Conservation (phyloP, 2,797 vertebrate species). For the Dryobates pubescens region DNA sequence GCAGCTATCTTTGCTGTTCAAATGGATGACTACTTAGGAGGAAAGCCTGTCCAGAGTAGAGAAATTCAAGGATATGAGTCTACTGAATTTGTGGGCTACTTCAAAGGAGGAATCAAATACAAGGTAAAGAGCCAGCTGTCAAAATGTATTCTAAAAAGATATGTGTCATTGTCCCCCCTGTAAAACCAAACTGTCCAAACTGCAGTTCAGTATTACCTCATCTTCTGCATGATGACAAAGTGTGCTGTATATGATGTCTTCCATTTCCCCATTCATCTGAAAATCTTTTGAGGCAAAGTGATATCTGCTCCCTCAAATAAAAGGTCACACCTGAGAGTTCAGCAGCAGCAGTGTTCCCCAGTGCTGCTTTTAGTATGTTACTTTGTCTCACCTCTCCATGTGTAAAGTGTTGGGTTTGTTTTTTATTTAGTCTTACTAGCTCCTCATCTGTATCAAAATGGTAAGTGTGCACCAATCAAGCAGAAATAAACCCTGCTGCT, state of each 20-base stretch:
- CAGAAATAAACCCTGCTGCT: background rate
- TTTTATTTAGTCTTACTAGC: background rate
- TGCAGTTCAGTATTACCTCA: background rate
- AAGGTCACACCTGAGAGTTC: background rate
- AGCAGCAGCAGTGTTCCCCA: background rate
- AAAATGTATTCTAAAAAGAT: background rate
- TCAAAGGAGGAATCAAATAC: conserved; percentile 91
- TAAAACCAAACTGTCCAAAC: background rate
- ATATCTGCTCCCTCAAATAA: background rate
- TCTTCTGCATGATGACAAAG: background rate
- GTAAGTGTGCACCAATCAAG: background rate
- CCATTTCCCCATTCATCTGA: background rate
- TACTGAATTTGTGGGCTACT: conserved; percentile 89
- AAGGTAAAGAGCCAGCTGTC: conserved; percentile 77
- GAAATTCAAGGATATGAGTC: conserved; percentile 90
- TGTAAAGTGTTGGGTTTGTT: background rate
- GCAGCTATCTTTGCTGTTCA: conserved; percentile 91
- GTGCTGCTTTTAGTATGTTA: background rate
- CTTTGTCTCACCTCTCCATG: background rate
- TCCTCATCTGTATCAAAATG: background rate
- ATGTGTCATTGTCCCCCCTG: background rate
- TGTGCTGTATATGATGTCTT: background rate
- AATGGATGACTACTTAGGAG: conserved; percentile 89
- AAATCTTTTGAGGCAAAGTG: background rate
- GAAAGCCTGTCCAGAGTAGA: conserved; percentile 89